Base-by-base conservation (phyloP, 2,797 vertebrate species). In the Pogoniulus pusillus region DNA sequence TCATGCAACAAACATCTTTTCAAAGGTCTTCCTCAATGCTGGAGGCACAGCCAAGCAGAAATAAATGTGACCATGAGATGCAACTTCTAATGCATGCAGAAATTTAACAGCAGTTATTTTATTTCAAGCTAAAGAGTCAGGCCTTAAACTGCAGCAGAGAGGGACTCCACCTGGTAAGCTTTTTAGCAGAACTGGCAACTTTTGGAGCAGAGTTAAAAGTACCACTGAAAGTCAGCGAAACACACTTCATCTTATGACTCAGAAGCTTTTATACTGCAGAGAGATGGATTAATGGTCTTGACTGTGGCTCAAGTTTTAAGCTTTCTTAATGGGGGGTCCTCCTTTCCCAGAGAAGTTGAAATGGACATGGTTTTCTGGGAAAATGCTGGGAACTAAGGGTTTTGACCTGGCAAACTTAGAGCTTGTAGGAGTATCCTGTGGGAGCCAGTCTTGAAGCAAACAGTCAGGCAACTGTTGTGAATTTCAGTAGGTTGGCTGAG, bases 281-380 rank as follows among this genome's bases (percentile, higher is more conserved):
- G 9, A 18, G 16, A 22, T 9, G 5, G 32, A 29, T 83, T 23
- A 59, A 74, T 85, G 4, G 13, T 69, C 65, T 84, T 47, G n/a
- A n/a, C 12, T 35, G 4, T 76, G 29, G 9, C 20, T 88, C 0
- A 0, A 13, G 17, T 74, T 88, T 85, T 82, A 78, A 94, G 45
- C 12, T 87, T 3, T 1, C 13, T 7, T 39, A 73, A 82, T 11
- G 4, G 15, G 16, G 4, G 2, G 2, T 39, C 2, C 0, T 78
- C 4, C 74, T 82, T 85, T 82, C 59, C 51, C 14, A 55, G 65
- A 64, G 9, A 68, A 64, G 30, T 9, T 80, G 69, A 69, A 55
- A 27, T 84, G 76, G 15, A 17, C 68, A 30, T 20, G 60, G 45
- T 68, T 63, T 63, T 82, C n/a, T 51, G 65, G n/a, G 62, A 74